Base-by-base conservation (phyloP, 2,113 vertebrate species). In the Chaenocephalus aceratus region DNA sequence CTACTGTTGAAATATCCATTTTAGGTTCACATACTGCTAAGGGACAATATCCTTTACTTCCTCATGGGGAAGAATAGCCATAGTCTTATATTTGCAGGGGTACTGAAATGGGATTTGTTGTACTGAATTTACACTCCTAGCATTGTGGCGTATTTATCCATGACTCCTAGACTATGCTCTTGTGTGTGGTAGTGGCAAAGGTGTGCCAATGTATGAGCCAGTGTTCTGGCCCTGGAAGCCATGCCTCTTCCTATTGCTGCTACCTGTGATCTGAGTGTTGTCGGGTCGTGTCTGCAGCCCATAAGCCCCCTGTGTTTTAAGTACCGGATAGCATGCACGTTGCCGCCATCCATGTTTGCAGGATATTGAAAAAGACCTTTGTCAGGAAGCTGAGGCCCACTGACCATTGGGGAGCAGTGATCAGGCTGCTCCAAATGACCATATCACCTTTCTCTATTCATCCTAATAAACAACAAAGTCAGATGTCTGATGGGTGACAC, bases 361-460 rank as follows among this genome's bases (percentile, higher is more conserved):
- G 94, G 94, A 94, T 95, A 95, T 96, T 94, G 93, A 88, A 90
- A 95, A 91, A 90, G 90, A 93, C 92, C 89, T 91, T 82, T 89
- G 78, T 83, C 88, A 92, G 94, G 94, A 95, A 92, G 81, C 48
- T 63, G 94, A 90, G 91, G 87, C 91, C 93, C 86, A 73, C 63
- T 18, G 76, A 82, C 77, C 85, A 63, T 72, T 85, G 75, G 73
- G 87, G 84, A 90, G 74, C 59, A 63, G 86, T 49, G 72, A 65
- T 76, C 54, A 6, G 74, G 88, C 84, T 89, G 74, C 83, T 88
- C 72, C 77, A 89, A 75, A 89, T 89, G 65, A 83, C 80, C 75
- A 74, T 91, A 88, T 94, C 92, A 88, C 76, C 77, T 95, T 94
- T 88, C 91, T 67, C 84, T 73, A 79, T 84, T 86, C 79, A 73